Evolutionary conservation across 1,140 invertebrate species (phyloP), one percentile per base, ranked within the genome.

Genomic region (Atopsyche davidsoni): DNA sequence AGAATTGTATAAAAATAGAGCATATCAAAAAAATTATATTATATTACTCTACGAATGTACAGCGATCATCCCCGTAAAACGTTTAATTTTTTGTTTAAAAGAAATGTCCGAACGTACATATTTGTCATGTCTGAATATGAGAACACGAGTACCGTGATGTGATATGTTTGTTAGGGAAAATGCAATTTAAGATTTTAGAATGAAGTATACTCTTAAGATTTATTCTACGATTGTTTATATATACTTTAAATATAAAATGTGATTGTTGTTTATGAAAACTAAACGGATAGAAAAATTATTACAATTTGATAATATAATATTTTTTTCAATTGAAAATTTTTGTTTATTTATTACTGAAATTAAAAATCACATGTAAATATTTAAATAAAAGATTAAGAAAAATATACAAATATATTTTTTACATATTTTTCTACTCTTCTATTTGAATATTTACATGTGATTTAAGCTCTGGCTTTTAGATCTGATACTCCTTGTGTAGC

Each of bases 281-380:
- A 52, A 49, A 47, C 50, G 51, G 53, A 35, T 57, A 57, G 46
- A n/a, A 52, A 57, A 57, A 57, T 44, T 52, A 56, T 57, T 57
- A 53, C 55, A 51, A 57, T 57, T 57, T 57, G 32, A 53, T 57
- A 57, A 53, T 53, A 57, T 45, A 52, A 47, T 56, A 51, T 56
- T 56, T 56, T 56, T 56, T 51, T 49, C 48, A 51, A 55, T 19
- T 49, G 51, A 53, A 14, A 17, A 11, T 21, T 24, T 16, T 19
- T 44, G 46, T 53, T 36, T 44, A 46, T 53, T 28, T 21, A 35
- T 46, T 10, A 40, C 13, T 38, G 4, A n/a, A n/a, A n/a, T n/a
- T n/a, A n/a, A n/a, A n/a, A n/a, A n/a, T n/a, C n/a, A n/a, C n/a
- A n/a, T n/a, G n/a, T n/a, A n/a, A n/a, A n/a, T n/a, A n/a, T n/a